Percentiles rank a stretch among this genome's conserved stretches.
Evolutionary conservation across 92 coral and sea anemone species (phyloP).

Genomic region (Phenganax marumi): DNA sequence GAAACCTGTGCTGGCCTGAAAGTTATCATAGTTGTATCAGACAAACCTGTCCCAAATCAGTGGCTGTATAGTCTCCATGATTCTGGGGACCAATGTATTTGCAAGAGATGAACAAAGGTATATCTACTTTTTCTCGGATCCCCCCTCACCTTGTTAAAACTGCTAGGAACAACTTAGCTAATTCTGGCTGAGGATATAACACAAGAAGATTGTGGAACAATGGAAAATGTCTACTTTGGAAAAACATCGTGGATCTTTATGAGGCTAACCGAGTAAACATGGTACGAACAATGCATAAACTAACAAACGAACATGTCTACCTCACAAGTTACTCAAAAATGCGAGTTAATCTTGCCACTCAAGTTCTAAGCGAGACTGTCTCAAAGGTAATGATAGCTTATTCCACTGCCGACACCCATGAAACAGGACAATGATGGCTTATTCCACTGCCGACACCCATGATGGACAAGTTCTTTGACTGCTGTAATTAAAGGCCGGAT

Average conservation of each 20-base stretch:
- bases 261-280: background rate
- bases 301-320: slow-evolving; percentile 21
- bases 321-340: slow-evolving; percentile 15
- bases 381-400: slow-evolving; percentile 5
- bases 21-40: slow-evolving; percentile 20
- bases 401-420: slow-evolving; percentile 1
- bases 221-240: slow-evolving; percentile 13
- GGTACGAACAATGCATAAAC: slow-evolving; percentile 9
- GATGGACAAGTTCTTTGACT: slow-evolving; percentile 18
- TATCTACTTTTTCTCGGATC: slow-evolving; percentile 24
- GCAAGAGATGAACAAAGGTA: slow-evolving; percentile 27
- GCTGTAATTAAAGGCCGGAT: slow-evolving; percentile 12
- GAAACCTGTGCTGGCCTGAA: slow-evolving; percentile 27
- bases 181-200: slow-evolving; percentile 14
- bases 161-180: slow-evolving; percentile 20
- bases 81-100: slow-evolving; percentile 35
- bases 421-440: background rate
- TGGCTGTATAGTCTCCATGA: slow-evolving; percentile 27
- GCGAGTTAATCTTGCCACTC: slow-evolving; percentile 22
- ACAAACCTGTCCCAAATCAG: slow-evolving; percentile 32
- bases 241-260: slow-evolving; percentile 17
- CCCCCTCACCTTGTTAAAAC: slow-evolving; percentile 18
- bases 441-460: slow-evolving; percentile 3
- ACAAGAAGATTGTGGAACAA: slow-evolving; percentile 28
- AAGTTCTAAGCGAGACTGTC: slow-evolving; percentile 16